Percentiles rank a stretch among this genome's conserved stretches.
These are phyloP conservation scores for Saguinus midas DNA, from an alignment of 2,113 vertebrate species.

Conservation along the genomic window DNA sequence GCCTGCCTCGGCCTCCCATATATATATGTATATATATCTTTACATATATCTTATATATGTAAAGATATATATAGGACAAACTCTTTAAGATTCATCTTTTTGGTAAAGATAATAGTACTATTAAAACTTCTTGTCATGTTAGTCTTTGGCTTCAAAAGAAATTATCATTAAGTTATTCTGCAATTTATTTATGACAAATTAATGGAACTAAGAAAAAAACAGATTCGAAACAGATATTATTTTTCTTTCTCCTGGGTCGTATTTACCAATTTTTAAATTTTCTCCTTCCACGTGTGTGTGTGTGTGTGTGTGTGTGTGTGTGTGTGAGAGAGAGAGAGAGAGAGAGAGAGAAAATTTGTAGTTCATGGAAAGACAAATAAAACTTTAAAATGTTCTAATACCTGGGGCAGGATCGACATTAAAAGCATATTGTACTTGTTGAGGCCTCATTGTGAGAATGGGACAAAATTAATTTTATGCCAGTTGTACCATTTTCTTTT, in stretches of 20 bases:
- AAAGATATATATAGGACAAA: neutral
- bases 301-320: too few relatives aligned
- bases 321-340: too few relatives aligned
- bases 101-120: neutral
- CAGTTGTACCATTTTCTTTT: too few relatives aligned
- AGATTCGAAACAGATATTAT: slow-evolving; percentile 5
- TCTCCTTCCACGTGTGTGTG: neutral
- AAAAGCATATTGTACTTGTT: neutral
- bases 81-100: neutral
- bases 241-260: neutral
- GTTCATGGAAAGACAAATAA: slow-evolving; percentile 10
- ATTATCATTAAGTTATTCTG: neutral
- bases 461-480: slow-evolving; percentile 25
- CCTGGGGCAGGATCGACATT: neutral
- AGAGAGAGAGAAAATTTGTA: neutral
- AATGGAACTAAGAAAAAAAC: neutral
- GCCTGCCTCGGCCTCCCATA: too few relatives aligned
- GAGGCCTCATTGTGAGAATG: neutral
- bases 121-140: slow-evolving; percentile 44
- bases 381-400: slow-evolving; percentile 4
- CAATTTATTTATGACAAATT: slow-evolving; percentile 9
- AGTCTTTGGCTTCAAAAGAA: slow-evolving; percentile 19
- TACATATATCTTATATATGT: too few relatives aligned
- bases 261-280: neutral
- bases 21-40: too few relatives aligned